phyloP scores from a whole-genome alignment of 2,113 vertebrate genomes.

The Fregetta grallaria region DNA sequence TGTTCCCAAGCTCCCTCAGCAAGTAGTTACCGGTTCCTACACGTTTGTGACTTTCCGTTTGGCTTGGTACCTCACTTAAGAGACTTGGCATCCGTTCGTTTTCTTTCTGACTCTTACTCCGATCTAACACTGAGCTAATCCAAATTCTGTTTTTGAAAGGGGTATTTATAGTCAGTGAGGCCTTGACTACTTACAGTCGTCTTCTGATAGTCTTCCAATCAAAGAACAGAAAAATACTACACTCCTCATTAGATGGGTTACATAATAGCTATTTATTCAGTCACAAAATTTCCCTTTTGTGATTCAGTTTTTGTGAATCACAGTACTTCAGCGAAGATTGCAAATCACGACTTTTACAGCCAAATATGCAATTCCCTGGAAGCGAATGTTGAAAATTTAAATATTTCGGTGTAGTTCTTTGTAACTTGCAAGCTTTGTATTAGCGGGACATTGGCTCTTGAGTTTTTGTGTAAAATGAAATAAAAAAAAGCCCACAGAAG shows the following conservation, averaged over 20 bases:
- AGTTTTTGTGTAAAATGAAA: background rate
- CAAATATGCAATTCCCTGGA: background rate
- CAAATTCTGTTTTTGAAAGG: background rate
- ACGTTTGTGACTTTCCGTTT: background rate
- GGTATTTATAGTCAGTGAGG: background rate
- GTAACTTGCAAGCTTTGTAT: background rate
- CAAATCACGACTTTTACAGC: background rate
- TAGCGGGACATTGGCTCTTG: background rate
- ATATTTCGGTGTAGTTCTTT: background rate
- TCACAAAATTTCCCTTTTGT: background rate
- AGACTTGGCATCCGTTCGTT: background rate
- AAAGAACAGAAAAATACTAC: background rate
- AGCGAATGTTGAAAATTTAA: background rate
- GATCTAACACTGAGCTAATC: background rate
- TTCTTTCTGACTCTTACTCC: background rate
- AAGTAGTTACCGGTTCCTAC: background rate
- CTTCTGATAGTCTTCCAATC: background rate
- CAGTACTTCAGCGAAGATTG: background rate
- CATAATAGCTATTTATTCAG: conserved; percentile 4
- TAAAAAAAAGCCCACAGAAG: background rate
- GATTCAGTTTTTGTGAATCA: conserved; percentile 48
- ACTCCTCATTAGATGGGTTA: background rate
- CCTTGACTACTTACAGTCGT: background rate
- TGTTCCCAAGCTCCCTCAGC: background rate
- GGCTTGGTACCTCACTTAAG: background rate